phyloP scores from a whole-genome alignment of 2,113 vertebrate genomes.

The Rostratula benghalensis region DNA sequence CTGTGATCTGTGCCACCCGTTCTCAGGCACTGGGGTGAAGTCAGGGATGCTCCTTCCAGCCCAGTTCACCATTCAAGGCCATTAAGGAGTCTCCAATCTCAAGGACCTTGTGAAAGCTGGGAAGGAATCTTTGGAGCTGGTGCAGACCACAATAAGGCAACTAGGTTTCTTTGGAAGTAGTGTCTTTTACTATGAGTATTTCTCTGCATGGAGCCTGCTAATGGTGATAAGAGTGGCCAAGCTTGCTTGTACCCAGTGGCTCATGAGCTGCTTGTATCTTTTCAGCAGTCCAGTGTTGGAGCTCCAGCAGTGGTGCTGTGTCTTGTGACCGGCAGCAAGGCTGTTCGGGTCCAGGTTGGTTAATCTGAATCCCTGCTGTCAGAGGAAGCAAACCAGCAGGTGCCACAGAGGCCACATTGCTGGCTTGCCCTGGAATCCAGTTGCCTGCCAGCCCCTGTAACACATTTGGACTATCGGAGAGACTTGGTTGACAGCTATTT shows the following conservation, averaged over 20 bases:
- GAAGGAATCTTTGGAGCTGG: not conserved
- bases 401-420: not conserved
- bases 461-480: fast-evolving
- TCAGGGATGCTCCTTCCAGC: not conserved
- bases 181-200: not conserved
- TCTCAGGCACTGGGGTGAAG: not conserved
- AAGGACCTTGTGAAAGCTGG: not conserved
- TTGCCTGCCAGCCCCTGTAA: not conserved
- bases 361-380: not conserved
- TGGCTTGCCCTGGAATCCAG: not conserved
- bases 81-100: not conserved
- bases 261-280: not conserved
- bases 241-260: not conserved
- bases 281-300: not conserved
- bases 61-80: not conserved
- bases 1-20: not conserved
- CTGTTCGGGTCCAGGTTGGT: not conserved
- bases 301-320: not conserved
- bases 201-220: not conserved
- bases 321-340: not conserved
- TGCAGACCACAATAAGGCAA: not conserved
- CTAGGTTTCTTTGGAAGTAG: not conserved
- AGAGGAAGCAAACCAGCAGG: not conserved
- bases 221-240: not conserved
- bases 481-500: not conserved